Evolutionary conservation across 2,797 vertebrate genomes (phyloP).

Genomic region (Labeo calbasu): DNA sequence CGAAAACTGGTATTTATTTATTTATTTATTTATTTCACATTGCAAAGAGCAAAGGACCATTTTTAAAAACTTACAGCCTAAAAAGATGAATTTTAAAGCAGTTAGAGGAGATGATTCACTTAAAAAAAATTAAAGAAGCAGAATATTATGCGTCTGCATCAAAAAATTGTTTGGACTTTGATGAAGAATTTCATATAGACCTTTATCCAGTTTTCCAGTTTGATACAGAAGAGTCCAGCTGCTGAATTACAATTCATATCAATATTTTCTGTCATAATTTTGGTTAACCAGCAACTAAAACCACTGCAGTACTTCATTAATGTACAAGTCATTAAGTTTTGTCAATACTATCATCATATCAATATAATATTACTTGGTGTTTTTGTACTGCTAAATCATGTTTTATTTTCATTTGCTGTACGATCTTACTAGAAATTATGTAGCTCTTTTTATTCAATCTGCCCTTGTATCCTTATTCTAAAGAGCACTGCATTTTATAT

Average conservation of each 20-base stretch:
- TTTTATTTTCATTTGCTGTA: conserved; percentile 23
- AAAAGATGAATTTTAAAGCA: neutral
- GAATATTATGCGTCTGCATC: neutral
- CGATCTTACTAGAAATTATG: conserved; percentile 29
- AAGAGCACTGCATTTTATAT: conserved; percentile 48
- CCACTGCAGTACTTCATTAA: neutral
- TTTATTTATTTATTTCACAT: neutral
- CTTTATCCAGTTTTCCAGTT: neutral
- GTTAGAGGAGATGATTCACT: neutral
- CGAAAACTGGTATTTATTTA: neutral
- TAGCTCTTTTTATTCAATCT: conserved; percentile 56
- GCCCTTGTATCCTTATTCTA: conserved; percentile 45
- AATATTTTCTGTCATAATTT: conserved; percentile 8
- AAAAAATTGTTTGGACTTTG: neutral
- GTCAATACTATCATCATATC: neutral
- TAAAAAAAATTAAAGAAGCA: neutral
- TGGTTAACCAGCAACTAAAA: conserved; percentile 15
- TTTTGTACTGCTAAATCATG: conserved; percentile 17
- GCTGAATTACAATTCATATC: neutral
- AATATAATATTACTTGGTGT: conserved; percentile 9
- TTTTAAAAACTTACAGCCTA: neutral
- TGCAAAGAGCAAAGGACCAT: neutral
- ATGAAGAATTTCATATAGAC: neutral
- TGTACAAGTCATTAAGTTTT: conserved; percentile 6
- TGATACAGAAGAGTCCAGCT: neutral